phyloP scores from a whole-genome alignment of 2,113 vertebrate genomes.

The Cheilinus undulatus region DNA sequence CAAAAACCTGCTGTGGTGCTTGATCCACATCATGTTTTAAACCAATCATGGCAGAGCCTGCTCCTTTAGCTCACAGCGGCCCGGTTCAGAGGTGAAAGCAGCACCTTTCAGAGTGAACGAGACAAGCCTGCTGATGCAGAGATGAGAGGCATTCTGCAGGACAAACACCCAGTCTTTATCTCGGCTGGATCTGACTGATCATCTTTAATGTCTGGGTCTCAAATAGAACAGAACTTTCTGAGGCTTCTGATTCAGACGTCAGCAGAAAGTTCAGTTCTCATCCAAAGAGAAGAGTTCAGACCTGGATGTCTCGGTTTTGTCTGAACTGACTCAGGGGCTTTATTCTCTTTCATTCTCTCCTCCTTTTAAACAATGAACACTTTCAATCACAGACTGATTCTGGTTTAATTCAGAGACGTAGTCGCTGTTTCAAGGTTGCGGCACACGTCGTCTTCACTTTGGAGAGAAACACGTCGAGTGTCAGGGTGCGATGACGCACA shows the following conservation, averaged over 20 bases:
- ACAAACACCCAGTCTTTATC: neutral
- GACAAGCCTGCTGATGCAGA: too few species aligned
- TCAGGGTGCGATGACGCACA: neutral
- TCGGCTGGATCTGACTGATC: neutral
- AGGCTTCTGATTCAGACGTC: neutral
- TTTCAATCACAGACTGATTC: neutral
- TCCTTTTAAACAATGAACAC: neutral
- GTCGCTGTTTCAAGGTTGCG: neutral
- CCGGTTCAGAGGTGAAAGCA: too few species aligned
- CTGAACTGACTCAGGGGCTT: neutral
- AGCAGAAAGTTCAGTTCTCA: neutral
- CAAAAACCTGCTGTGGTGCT: too few species aligned
- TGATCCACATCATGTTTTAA: too few species aligned
- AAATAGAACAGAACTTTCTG: neutral
- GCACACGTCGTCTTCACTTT: neutral
- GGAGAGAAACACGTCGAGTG: neutral
- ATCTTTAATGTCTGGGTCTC: neutral
- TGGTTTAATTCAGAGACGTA: neutral
- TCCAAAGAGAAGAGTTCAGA: neutral
- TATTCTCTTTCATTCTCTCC: neutral
- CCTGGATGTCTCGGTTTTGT: neutral
- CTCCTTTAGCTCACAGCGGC: too few species aligned
- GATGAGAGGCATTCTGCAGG: too few species aligned
- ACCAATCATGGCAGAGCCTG: too few species aligned
- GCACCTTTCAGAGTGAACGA: too few species aligned